Evolutionary conservation across 2,797 vertebrate genomes (phyloP).

Genomic region (Gymnothorax javanicus): DNA sequence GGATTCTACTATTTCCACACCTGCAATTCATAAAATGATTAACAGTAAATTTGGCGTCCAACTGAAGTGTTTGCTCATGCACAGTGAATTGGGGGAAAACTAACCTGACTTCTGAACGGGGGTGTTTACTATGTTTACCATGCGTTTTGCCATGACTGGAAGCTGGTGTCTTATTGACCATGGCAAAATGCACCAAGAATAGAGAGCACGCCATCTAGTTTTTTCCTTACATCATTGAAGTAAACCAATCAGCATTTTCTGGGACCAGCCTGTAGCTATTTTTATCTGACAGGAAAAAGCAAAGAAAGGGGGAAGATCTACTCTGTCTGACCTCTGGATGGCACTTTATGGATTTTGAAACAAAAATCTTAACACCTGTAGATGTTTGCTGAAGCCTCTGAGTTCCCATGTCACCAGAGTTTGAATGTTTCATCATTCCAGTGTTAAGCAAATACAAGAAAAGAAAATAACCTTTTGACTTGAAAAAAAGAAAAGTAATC

Average conservation of each 20-base stretch:
- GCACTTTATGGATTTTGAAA: neutral
- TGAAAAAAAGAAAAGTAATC: neutral
- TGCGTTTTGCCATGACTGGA: too few species aligned
- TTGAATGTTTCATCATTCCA: conserved; percentile 1
- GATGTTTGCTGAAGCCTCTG: neutral
- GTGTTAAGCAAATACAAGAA: neutral
- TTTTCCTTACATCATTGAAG: too few species aligned
- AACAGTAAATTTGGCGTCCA: neutral
- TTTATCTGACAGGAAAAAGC: neutral
- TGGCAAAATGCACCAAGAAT: too few species aligned
- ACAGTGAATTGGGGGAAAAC: neutral
- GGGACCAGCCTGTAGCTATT: neutral
- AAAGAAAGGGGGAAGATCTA: neutral
- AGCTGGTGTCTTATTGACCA: too few species aligned
- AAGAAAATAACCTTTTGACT: neutral
- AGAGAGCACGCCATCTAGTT: too few species aligned
- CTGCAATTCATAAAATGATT: neutral
- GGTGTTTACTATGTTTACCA: too few species aligned
- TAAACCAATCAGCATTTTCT: neutral
- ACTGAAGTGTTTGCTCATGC: neutral
- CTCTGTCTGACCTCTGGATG: neutral
- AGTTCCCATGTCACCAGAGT: neutral
- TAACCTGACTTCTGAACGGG: neutral
- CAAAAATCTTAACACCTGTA: neutral
- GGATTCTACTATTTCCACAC: neutral